Percentiles rank a stretch among this genome's conserved stretches.
These are phyloP conservation scores for Zaprionus gabonicus DNA, from an alignment of 1,140 invertebrate species.

Conservation along the genomic window DNA sequence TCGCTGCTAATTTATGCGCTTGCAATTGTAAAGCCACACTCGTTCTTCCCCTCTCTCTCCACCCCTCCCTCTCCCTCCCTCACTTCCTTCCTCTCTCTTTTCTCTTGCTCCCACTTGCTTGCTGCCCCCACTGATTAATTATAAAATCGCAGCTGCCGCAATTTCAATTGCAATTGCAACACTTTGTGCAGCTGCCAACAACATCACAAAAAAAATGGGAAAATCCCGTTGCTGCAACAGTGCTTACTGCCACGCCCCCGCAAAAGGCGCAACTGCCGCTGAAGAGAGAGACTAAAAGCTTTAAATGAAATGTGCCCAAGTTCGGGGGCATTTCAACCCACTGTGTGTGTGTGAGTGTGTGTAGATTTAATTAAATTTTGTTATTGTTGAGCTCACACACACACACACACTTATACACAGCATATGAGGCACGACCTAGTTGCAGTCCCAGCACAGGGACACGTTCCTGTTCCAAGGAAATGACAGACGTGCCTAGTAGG, in stretches of 20 bases:
- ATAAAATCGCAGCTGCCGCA: conserved; percentile 45
- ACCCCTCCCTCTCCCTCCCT: neutral
- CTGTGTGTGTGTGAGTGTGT: conserved; percentile 19
- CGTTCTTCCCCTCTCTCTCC: neutral
- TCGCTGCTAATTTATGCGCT: conserved; percentile 1
- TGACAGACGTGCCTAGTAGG: conserved; percentile 29
- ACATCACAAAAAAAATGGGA: neutral
- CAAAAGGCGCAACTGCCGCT: neutral
- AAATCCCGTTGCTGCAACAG: neutral
- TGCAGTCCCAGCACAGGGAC: conserved; percentile 53
- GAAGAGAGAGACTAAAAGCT: conserved; percentile 2
- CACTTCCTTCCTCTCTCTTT: neutral
- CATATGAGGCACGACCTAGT: conserved; percentile 43
- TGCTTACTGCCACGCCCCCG: neutral
- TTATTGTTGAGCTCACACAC: conserved; percentile 1
- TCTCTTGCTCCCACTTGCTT: neutral
- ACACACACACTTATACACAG: too few species aligned
- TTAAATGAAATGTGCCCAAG: conserved; percentile 30
- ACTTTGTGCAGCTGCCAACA: conserved; percentile 6
- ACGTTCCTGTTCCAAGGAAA: conserved; percentile 36
- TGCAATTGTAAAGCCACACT: conserved; percentile 1
- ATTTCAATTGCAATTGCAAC: conserved; percentile 22
- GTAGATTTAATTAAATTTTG: conserved; percentile 53
- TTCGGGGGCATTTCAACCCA: conserved; percentile 3
- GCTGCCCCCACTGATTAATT: conserved; percentile 32